Conservation (phyloP, 2,888 invertebrate species). For the Macrophya alboannulata region DNA sequence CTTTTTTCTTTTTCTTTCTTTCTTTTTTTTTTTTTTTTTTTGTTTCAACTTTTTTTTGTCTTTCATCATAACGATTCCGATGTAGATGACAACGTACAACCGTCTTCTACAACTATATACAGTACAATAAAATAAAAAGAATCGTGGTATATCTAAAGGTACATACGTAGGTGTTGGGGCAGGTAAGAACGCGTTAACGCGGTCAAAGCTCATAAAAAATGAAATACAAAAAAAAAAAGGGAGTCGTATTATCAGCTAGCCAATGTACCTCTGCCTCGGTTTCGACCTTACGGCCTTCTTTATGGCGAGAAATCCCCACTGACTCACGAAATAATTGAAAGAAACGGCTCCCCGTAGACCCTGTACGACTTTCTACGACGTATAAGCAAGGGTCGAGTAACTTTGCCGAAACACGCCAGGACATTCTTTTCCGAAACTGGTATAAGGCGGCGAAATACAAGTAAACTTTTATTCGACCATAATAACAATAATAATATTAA, state of each 20-base stretch:
- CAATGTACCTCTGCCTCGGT: conserved; percentile 12
- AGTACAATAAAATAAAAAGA: too few species aligned
- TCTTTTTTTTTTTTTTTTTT: too few species aligned
- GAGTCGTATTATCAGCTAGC: conserved; percentile 35
- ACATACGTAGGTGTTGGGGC: neutral
- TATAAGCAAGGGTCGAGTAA: neutral
- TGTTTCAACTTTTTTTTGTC: neutral
- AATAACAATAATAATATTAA: conserved; percentile 5
- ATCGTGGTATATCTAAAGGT: neutral
- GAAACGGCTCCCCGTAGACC: conserved; percentile 37
- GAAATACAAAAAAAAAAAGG: conserved; percentile 25
- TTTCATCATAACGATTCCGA: neutral
- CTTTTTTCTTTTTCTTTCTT: neutral
- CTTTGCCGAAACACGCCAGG: conserved; percentile 7
- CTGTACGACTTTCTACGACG: neutral
- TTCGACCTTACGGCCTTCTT: conserved; percentile 36
- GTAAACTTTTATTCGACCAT: conserved; percentile 12
- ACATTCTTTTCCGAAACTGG: neutral
- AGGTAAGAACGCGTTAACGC: conserved; percentile 8
- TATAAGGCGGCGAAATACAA: neutral
- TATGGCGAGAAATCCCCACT: conserved; percentile 50
- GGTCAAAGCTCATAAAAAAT: conserved; percentile 22
- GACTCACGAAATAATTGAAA: conserved; percentile 51
- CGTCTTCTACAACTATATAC: too few species aligned
- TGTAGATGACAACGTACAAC: too few species aligned